A percentile compares a stretch with the other conserved stretches of the same genome.
Evolutionary conservation across 2,113 vertebrate genomes (phyloP).

Genomic region (Synchiropus splendidus): DNA sequence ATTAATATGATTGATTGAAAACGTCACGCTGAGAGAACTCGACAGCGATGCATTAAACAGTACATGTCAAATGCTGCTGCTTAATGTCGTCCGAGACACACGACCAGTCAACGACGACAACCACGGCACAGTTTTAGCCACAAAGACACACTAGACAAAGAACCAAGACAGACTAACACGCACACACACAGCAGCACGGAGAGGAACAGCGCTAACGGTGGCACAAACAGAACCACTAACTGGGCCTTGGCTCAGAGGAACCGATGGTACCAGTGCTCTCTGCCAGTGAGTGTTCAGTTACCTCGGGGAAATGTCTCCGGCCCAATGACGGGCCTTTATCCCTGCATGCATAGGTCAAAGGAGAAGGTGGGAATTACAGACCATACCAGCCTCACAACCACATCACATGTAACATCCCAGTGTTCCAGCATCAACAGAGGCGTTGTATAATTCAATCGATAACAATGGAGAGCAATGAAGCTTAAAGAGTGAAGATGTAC

Average conservation of each 20-base stretch:
- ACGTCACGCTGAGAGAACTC: conserved; percentile 29
- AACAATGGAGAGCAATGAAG: too few species aligned
- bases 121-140: conserved; percentile 56
- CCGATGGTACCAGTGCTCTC: conserved; percentile 50
- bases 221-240: conserved; percentile 62
- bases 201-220: conserved; percentile 60
- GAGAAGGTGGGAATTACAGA: conserved; percentile 74
- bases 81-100: conserved; percentile 30
- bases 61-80: conserved; percentile 30
- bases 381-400: conserved; percentile 52
- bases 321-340: conserved; percentile 71
- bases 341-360: conserved; percentile 78
- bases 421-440: conserved; percentile 17
- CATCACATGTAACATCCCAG: conserved; percentile 42
- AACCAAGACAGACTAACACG: conserved; percentile 37
- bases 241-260: conserved; percentile 57
- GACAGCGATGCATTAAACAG: conserved; percentile 23
- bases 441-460: conserved; percentile 19
- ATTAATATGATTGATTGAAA: conserved; percentile 40
- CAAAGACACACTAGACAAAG: conserved; percentile 48
- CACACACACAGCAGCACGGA: conserved; percentile 41
- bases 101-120: conserved; percentile 47
- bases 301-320: conserved; percentile 70
- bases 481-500: conserved; percentile 40
- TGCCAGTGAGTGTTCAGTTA: conserved; percentile 70